Base-by-base conservation (phyloP, 2,797 vertebrate genomes). In the Aplochiton taeniatus region DNA sequence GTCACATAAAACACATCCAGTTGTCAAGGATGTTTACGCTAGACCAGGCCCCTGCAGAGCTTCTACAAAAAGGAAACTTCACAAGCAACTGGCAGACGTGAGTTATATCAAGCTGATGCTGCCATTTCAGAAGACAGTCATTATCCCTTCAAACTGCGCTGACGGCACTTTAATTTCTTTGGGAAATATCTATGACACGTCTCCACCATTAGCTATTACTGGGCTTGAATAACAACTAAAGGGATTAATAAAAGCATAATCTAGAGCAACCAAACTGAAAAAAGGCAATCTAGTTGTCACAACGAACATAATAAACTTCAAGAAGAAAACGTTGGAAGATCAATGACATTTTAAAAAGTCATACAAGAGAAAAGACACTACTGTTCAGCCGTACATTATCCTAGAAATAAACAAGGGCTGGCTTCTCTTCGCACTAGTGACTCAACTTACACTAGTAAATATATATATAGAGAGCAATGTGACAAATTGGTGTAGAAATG, bases 41-140 rank as follows among this genome's bases (percentile, higher is more conserved):
- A 53, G 44, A 43, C 44, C 11, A 44, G 47, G 46, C 43, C 54
- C 6, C 6, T 31, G 31, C 2, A 31, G 31, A 31, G 31, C 31
- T 31, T 31, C 16, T 0, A 16, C 63, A 42, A 46, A 53, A 8
- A 55, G 44, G 72, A 77, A 76, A 54, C 10, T 55, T 55, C 51
- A 72, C 52, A 75, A 83, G 83, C 65, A 54, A 76, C 70, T 58
- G 72, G 63, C 43, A 68, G 65, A 14, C 52, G 68, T 52, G 44
- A 74, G 72, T 83, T 66, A 68, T 68, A 73, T 48, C 65, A 65
- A 55, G 72, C 12, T 16, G 5, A 42, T 20, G 61, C 52, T 4
- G 17, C 44, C n/a, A 11, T 72, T 74, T 72, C 42, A 0, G 4
- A 68, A 56, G 63, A 47, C 58, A 63, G 60, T 69, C 47, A 73